Evolutionary conservation across 2,113 vertebrate genomes (phyloP).

Genomic region (Suricata suricatta): DNA sequence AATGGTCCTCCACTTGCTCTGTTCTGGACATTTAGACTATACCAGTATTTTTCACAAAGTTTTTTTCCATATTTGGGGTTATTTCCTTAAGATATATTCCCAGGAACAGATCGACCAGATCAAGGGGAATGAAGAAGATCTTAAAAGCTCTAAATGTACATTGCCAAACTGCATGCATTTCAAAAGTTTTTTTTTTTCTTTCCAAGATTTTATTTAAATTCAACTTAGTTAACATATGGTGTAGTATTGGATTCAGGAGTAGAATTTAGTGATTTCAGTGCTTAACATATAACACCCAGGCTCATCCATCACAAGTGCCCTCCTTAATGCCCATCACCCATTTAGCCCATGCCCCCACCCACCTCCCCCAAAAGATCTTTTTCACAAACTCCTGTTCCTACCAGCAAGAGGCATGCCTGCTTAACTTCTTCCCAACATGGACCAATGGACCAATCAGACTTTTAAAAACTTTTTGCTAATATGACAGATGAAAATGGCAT

Average conservation of each 20-base stretch:
- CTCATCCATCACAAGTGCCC: too few species aligned
- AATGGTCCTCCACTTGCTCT: too few species aligned
- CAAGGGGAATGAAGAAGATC: background rate
- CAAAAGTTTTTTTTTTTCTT: background rate
- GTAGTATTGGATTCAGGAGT: too few species aligned
- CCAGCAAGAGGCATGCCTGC: too few species aligned
- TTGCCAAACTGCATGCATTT: background rate
- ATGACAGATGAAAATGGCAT: background rate
- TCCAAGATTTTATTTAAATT: too few species aligned
- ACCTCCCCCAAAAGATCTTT: background rate
- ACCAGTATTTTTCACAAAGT: background rate
- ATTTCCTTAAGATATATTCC: background rate
- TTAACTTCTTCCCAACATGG: rapidly evolving
- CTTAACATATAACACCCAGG: too few species aligned
- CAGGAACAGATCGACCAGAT: background rate
- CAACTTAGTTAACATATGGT: too few species aligned
- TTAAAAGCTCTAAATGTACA: background rate
- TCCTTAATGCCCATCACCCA: too few species aligned
- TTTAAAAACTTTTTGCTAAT: background rate
- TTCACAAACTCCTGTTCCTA: background rate
- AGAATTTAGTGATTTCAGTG: too few species aligned
- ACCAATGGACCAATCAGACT: too few species aligned
- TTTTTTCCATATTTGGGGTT: background rate
- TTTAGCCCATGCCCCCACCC: too few species aligned
- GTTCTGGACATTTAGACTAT: background rate